These are phyloP conservation scores for Drosophila pandora DNA, from an alignment of 1,140 invertebrate species.

Conservation along the genomic window DNA sequence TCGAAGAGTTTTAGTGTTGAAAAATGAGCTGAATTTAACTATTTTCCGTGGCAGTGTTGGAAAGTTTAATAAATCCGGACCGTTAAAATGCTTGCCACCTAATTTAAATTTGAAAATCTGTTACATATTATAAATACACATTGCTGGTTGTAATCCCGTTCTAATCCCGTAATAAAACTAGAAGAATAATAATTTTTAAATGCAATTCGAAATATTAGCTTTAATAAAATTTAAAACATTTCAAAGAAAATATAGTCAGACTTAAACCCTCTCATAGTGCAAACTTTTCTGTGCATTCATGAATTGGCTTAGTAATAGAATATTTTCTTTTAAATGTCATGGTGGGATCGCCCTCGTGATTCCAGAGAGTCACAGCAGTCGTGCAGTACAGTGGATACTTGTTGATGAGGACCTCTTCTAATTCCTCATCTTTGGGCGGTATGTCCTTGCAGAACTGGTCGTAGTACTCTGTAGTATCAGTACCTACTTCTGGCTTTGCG, in stretches of 20 bases:
- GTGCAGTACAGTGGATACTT: slow-evolving; percentile 78
- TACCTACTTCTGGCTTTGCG: slow-evolving; percentile 1
- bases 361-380: slow-evolving; percentile 67
- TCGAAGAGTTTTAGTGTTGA: not conserved
- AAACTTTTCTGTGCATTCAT: slow-evolving; percentile 73
- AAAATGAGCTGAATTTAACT: not conserved
- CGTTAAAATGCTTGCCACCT: not conserved
- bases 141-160: no score
- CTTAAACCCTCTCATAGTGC: slow-evolving; percentile 21
- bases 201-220: not conserved
- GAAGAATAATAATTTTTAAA: no score
- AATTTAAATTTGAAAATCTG: not conserved
- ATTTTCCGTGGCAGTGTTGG: not conserved
- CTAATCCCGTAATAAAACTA: no score
- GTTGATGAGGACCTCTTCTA: slow-evolving; percentile 52
- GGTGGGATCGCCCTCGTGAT: slow-evolving; percentile 67
- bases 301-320: slow-evolving; percentile 60
- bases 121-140: no score
- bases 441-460: slow-evolving; percentile 74
- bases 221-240: not conserved
- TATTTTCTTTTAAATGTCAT: slow-evolving; percentile 69
- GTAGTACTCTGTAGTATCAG: slow-evolving; percentile 65
- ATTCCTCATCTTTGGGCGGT: slow-evolving; percentile 57
- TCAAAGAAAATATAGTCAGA: not conserved
- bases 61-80: not conserved